Conservation (phyloP, 2,113 vertebrate species). For the Ochotona princeps region DNA sequence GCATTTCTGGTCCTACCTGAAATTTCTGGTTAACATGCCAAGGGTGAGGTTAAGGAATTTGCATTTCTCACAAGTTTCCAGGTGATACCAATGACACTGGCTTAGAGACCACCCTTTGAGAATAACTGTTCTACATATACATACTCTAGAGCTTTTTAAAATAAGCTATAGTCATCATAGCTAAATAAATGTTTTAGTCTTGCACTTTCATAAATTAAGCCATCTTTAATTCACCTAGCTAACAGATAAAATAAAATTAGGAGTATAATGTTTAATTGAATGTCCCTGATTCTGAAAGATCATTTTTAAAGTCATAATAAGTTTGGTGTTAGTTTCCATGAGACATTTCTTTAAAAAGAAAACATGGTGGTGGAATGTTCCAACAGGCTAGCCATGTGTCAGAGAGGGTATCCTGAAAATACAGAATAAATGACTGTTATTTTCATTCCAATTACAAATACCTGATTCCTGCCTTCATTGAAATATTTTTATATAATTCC, state of each 20-base stretch:
- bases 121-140: not conserved
- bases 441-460: not conserved
- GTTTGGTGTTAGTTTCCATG: not conserved
- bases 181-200: not conserved
- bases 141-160: not conserved
- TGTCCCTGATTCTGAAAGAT: not conserved
- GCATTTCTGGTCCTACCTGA: not conserved
- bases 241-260: not conserved
- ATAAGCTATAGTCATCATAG: not conserved
- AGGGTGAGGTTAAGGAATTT: not conserved
- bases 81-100: not conserved
- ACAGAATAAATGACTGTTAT: not conserved
- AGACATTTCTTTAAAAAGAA: slow-evolving; percentile 9
- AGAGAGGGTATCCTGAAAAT: not conserved
- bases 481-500: not conserved
- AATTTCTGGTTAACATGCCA: not conserved
- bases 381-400: not conserved
- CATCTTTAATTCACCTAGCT: not conserved
- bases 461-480: not conserved
- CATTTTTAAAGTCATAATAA: not conserved
- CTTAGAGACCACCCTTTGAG: not conserved
- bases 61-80: not conserved
- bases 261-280: not conserved
- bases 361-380: not conserved
- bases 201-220: not conserved